Percentiles rank a stretch among this genome's conserved stretches.
Evolutionary conservation across 2,888 invertebrate species (phyloP).

Genomic region (Eubasilissa splendida): DNA sequence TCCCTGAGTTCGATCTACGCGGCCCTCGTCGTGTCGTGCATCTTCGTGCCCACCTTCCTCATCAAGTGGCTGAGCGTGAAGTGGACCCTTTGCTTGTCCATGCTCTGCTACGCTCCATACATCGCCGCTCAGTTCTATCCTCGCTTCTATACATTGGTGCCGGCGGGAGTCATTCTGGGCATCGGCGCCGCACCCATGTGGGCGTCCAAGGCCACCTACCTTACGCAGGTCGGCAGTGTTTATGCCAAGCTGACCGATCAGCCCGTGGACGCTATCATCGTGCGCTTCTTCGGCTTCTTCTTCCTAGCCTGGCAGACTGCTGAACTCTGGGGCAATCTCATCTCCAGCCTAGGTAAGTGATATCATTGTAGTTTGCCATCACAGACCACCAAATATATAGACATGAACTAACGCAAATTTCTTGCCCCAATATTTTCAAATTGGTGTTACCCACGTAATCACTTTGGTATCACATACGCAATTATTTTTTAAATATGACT

Average conservation of each 20-base stretch:
- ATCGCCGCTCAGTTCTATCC: conserved; percentile 96
- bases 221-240: conserved; percentile 93
- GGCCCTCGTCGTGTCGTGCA: conserved; percentile 93
- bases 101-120: conserved; percentile 95
- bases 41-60: conserved; percentile 94
- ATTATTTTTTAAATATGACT: too few species aligned
- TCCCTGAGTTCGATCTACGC: conserved; percentile 94
- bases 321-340: conserved; percentile 96
- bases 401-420: too few species aligned
- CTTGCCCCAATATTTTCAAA: too few species aligned
- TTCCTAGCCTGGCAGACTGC: conserved; percentile 98
- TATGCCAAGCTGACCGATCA: conserved; percentile 92
- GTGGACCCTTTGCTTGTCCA: conserved; percentile 94
- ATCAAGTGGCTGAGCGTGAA: conserved; percentile 96
- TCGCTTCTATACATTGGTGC: conserved; percentile 92
- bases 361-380: neutral
- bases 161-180: conserved; percentile 94
- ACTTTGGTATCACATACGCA: too few species aligned
- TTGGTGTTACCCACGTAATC: too few species aligned
- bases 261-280: conserved; percentile 92
- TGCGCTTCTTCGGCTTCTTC: conserved; percentile 98
- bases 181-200: conserved; percentile 97
- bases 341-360: conserved; percentile 89
- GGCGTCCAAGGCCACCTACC: conserved; percentile 98
- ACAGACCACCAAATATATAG: too few species aligned